Conservation (phyloP, 2,113 vertebrate species). For the Platysternon megacephalum region DNA sequence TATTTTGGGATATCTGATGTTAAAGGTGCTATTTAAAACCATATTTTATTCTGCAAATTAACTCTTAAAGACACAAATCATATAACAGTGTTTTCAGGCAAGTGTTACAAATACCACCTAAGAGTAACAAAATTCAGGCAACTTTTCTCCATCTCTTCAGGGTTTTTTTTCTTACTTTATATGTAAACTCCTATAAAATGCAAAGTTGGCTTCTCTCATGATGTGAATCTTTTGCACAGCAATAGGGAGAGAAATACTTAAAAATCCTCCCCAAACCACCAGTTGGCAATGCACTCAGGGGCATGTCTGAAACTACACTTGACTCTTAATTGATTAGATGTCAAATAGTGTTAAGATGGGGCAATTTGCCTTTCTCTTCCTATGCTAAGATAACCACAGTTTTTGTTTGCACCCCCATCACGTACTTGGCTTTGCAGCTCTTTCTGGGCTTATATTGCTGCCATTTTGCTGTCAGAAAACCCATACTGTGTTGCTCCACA, state of each 20-base stretch:
- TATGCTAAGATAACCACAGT: neutral
- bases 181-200: neutral
- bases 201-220: neutral
- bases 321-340: neutral
- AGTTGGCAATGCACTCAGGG: accelerated
- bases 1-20: accelerated
- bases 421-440: accelerated
- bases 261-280: neutral
- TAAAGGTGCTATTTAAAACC: neutral
- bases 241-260: neutral
- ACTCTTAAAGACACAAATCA: neutral
- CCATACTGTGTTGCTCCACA: accelerated
- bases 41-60: neutral
- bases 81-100: neutral
- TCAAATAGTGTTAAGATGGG: neutral
- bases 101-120: accelerated
- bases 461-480: neutral
- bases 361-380: neutral
- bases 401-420: neutral
- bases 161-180: neutral
- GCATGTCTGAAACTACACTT: accelerated
- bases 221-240: neutral
- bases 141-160: too few relatives aligned
- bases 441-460: neutral
- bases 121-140: neutral